These are phyloP conservation scores for Aelia acuminata DNA, from an alignment of 2,888 invertebrate genomes.

Conservation along the genomic window DNA sequence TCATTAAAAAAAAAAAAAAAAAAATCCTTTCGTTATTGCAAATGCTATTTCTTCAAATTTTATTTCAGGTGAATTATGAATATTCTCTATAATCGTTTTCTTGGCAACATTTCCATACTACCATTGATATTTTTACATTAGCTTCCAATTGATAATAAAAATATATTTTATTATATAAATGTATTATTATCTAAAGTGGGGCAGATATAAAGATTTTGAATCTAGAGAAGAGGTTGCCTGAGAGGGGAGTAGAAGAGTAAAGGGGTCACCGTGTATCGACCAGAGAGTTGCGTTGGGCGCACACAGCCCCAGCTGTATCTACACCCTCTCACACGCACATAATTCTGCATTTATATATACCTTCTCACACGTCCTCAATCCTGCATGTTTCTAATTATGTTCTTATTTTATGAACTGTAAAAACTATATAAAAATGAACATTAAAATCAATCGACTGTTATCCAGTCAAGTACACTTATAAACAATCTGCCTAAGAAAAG, in stretches of 20 bases:
- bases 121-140: no score
- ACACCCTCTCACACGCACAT: not conserved
- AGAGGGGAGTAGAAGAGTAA: slow-evolving; percentile 33
- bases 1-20: no score
- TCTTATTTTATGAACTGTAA: not conserved
- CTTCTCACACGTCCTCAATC: not conserved
- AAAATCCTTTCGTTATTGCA: no score
- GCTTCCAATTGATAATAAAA: no score
- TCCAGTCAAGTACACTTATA: no score
- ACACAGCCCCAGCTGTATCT: not conserved
- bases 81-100: no score
- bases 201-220: slow-evolving; percentile 12
- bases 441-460: no score
- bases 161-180: not conserved
- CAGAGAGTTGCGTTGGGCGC: slow-evolving; percentile 27
- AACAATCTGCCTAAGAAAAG: no score
- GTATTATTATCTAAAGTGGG: not conserved
- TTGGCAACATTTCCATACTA: no score
- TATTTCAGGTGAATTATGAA: no score
- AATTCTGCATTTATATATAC: not conserved
- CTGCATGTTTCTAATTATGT: not conserved
- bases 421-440: not conserved
- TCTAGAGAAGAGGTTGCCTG: not conserved
- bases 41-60: no score
- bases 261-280: slow-evolving; percentile 54